Conservation (phyloP, 2,113 vertebrate species). For the Chunga burmeisteri region DNA sequence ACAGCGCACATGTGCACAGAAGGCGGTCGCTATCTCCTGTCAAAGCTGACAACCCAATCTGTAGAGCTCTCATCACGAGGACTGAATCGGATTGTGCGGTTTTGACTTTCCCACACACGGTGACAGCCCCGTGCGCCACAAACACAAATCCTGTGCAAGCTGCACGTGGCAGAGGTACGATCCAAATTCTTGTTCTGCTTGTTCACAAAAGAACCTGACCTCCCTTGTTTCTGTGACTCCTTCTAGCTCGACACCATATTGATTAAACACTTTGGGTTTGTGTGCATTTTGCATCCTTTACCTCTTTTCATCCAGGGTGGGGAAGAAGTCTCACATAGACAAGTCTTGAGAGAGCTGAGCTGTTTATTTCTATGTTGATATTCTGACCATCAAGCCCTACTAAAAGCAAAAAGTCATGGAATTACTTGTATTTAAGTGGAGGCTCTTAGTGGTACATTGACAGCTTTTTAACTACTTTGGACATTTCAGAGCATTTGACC, state of each 20-base stretch:
- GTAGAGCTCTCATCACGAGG: background rate
- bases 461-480: conserved; percentile 45
- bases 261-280: background rate
- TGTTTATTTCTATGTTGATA: background rate
- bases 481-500: conserved; percentile 49
- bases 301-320: background rate
- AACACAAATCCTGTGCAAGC: background rate
- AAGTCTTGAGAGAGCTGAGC: background rate
- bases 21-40: background rate
- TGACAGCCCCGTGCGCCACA: background rate
- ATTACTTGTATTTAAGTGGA: conserved; percentile 19
- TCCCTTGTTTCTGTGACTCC: background rate
- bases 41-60: background rate
- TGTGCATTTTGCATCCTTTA: background rate
- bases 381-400: background rate
- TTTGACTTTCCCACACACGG: background rate
- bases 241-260: background rate
- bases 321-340: background rate
- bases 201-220: background rate
- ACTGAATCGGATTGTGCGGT: background rate
- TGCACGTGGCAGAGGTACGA: accelerated
- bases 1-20: background rate
- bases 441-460: background rate
- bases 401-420: background rate
- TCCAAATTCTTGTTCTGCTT: background rate